phyloP scores from a whole-genome alignment of 2,797 vertebrate species.

The Tympanoctomys barrerae region DNA sequence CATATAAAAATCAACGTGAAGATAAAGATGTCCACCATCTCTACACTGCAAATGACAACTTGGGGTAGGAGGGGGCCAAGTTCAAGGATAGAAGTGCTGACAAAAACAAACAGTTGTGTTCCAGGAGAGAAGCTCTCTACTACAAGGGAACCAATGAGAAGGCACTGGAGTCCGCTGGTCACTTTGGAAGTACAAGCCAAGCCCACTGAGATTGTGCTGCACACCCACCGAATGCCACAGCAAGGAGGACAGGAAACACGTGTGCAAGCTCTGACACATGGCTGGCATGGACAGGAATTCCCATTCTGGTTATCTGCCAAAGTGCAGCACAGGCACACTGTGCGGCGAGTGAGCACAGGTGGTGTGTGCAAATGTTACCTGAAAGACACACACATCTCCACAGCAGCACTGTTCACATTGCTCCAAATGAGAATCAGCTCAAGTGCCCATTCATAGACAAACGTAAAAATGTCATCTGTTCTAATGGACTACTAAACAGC shows the following conservation, averaged over 20 bases:
- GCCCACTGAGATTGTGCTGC: neutral
- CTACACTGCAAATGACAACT: neutral
- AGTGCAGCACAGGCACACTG: neutral
- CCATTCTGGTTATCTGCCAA: too few relatives aligned
- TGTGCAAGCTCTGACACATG: neutral
- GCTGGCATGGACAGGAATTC: too few relatives aligned
- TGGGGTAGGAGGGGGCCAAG: neutral
- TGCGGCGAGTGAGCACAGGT: neutral
- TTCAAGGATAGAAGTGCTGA: neutral
- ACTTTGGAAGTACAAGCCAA: neutral
- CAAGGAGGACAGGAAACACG: neutral
- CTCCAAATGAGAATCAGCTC: neutral
- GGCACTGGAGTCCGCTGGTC: rapidly evolving
- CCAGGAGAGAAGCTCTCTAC: rapidly evolving
- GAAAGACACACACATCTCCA: rapidly evolving
- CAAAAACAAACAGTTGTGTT: neutral
- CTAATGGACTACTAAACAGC: rapidly evolving
- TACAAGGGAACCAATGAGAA: rapidly evolving
- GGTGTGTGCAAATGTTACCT: neutral
- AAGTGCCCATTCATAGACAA: too few relatives aligned
- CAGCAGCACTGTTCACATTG: rapidly evolving
- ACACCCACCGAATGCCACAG: neutral
- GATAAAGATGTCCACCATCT: neutral
- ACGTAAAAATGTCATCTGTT: neutral
- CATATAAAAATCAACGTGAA: neutral